Conservation (phyloP, 2,888 invertebrate genomes). For the Orchesellides sinensis region DNA sequence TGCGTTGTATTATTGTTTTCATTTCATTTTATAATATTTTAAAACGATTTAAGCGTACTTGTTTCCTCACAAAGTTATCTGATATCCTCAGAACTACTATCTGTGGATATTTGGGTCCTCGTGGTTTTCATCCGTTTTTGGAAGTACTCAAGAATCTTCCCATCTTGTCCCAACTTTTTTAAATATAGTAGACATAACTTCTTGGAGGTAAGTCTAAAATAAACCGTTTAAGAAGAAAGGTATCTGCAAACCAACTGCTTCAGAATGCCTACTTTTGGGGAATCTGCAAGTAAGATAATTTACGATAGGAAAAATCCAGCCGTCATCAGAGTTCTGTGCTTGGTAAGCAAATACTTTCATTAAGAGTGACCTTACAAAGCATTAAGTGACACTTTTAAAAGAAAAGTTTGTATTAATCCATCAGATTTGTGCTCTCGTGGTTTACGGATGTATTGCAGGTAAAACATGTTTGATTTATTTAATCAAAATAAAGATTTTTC, state of each 20-base stretch:
- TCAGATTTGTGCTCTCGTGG: conserved; percentile 58
- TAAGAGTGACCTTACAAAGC: background rate
- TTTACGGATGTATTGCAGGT: conserved; percentile 65
- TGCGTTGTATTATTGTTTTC: too few species aligned
- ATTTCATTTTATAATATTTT: too few species aligned
- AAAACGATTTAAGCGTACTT: too few species aligned
- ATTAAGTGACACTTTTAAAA: background rate
- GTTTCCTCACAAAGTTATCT: too few species aligned
- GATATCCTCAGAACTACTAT: too few species aligned
- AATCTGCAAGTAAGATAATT: conserved; percentile 41
- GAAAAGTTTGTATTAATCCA: background rate
- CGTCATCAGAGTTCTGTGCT: conserved; percentile 51
- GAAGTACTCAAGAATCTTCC: conserved; percentile 5
- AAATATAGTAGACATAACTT: background rate
- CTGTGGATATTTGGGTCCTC: too few species aligned
- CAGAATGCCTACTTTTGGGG: conserved; percentile 44
- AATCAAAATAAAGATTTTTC: too few species aligned
- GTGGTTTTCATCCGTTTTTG: too few species aligned
- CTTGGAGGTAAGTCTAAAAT: background rate
- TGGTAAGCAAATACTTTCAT: conserved; percentile 47
- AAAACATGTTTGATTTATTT: too few species aligned
- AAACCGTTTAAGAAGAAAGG: too few species aligned
- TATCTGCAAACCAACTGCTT: too few species aligned
- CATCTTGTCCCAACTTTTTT: background rate
- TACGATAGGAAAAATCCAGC: conserved; percentile 61